Conservation (phyloP, 2,888 invertebrate genomes). For the Digitonthophagus gazella region DNA sequence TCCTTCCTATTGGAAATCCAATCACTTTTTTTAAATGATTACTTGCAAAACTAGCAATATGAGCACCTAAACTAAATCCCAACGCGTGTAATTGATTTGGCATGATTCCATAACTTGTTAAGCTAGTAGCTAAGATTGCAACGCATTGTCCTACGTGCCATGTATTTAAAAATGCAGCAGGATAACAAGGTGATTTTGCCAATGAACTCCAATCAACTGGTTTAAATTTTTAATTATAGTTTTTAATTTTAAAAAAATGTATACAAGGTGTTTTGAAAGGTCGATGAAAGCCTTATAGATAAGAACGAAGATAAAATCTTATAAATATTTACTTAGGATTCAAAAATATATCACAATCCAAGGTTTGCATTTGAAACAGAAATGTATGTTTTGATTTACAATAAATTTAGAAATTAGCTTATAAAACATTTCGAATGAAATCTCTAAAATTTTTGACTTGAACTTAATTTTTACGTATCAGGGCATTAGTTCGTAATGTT, state of each 20-base stretch:
- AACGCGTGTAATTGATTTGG: conserved; percentile 54
- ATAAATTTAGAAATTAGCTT: too few species aligned
- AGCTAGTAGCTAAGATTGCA: conserved; percentile 51
- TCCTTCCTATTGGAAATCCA: conserved; percentile 44
- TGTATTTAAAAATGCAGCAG: conserved; percentile 58
- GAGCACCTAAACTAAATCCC: conserved; percentile 61
- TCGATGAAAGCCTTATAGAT: background rate
- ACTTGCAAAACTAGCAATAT: conserved; percentile 53
- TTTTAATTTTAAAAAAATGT: too few species aligned
- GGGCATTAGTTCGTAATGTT: too few species aligned
- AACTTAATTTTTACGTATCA: too few species aligned
- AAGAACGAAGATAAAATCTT: background rate
- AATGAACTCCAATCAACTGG: conserved; percentile 58
- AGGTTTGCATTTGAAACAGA: too few species aligned
- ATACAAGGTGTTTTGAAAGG: too few species aligned
- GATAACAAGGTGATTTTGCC: conserved; percentile 57
- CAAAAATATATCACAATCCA: too few species aligned
- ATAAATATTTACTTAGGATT: too few species aligned
- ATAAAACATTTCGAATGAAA: too few species aligned
- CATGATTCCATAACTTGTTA: conserved; percentile 45
- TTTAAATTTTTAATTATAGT: background rate
- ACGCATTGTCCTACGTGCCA: conserved; percentile 60
- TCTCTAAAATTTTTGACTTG: too few species aligned
- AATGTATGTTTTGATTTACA: too few species aligned
- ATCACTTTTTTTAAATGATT: conserved; percentile 41